These are phyloP conservation scores for Chloroceryle inda DNA, from an alignment of 2,797 vertebrate genomes.

Conservation along the genomic window DNA sequence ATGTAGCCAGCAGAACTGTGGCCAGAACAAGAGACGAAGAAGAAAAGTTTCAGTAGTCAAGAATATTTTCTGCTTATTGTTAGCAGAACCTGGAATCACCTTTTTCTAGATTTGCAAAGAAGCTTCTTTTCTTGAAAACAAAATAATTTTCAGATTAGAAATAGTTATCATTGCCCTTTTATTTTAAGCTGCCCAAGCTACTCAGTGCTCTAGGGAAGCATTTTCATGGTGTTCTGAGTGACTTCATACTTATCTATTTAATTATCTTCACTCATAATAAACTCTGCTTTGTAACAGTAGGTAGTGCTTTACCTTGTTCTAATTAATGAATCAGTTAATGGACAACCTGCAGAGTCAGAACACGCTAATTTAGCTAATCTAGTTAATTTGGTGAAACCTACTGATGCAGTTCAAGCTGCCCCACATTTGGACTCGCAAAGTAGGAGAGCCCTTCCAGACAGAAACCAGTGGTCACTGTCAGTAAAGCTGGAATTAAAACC, in stretches of 20 bases:
- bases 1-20: not conserved
- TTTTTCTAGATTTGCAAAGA: not conserved
- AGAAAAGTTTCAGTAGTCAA: not conserved
- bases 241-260: constrained; percentile 63
- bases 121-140: not conserved
- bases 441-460: not conserved
- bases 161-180: not conserved
- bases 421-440: not conserved
- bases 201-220: constrained; percentile 14
- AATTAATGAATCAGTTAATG: constrained; percentile 73
- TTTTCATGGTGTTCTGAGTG: constrained; percentile 29
- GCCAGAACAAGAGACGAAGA: not conserved
- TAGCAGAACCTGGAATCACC: not conserved
- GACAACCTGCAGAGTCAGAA: constrained; percentile 62
- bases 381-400: constrained; percentile 27
- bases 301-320: constrained; percentile 59
- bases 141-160: not conserved
- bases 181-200: constrained; percentile 13
- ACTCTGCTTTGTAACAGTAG: constrained; percentile 42
- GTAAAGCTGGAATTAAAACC: not conserved
- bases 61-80: not conserved
- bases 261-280: constrained; percentile 63
- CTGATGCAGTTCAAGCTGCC: not conserved
- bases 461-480: not conserved
- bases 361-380: constrained; percentile 52